phyloP scores from a whole-genome alignment of 2,888 invertebrate species.

The Cryptocephalus moraei region DNA sequence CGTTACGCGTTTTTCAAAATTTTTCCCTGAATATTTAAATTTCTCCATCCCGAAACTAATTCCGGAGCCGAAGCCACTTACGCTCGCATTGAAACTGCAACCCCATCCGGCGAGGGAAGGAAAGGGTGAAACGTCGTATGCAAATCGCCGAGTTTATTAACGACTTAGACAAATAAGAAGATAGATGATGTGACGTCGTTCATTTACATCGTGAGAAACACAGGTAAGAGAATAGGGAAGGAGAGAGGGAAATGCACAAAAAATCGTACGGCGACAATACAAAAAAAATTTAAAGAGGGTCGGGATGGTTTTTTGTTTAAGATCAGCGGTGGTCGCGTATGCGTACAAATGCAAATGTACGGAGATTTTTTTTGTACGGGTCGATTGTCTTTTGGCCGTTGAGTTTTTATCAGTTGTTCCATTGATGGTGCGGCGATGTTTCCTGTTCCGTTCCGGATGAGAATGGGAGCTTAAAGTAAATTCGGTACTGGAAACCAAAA shows the following conservation, averaged over 20 bases:
- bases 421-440: no score
- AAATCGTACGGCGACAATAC: conserved; percentile 9
- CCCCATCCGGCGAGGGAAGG: no score
- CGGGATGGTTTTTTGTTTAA: conserved; percentile 12
- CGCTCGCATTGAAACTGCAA: no score
- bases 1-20: no score
- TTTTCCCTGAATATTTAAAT: no score
- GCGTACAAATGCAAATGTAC: not conserved
- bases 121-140: not conserved
- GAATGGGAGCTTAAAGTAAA: not conserved
- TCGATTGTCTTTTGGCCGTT: not conserved
- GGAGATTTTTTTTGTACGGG: not conserved
- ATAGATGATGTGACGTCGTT: conserved; percentile 12
- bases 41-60: no score
- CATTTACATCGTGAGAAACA: conserved; percentile 16
- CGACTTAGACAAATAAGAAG: conserved; percentile 13
- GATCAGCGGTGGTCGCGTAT: conserved; percentile 8
- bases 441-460: not conserved
- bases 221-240: conserved; percentile 10
- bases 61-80: no score
- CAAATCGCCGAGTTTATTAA: conserved; percentile 11
- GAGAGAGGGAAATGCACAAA: conserved; percentile 11
- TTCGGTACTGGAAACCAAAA: no score
- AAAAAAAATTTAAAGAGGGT: conserved; percentile 14
- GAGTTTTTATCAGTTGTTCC: not conserved